Evolutionary conservation across 2,888 invertebrate genomes (phyloP), one percentile per base, ranked within the genome.

Genomic region (Phoenoteleia sp.): DNA sequence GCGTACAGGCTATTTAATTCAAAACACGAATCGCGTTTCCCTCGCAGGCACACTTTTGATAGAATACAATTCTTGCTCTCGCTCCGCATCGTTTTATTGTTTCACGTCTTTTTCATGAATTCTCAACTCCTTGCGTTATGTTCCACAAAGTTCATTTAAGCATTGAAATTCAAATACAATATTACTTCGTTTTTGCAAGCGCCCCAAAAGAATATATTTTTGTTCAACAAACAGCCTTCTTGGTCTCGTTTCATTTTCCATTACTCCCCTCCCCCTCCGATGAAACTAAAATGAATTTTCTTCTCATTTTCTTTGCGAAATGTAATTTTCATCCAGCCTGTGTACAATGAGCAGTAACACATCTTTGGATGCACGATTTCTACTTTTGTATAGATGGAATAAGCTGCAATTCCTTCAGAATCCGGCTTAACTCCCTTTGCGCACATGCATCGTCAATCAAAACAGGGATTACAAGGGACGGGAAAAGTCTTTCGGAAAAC

Each of bases 131-230:
- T 58, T 27, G 67, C 4, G 66, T 69, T 66, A 60, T 72, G 39
- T 42, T 74, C 72, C 27, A 36, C 69, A 69, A 75, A 71, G 62
- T 75, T 75, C 62, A 75, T 75, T 75, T 71, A 29, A 54, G 33
- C 76, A 82, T 82, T 82, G 75, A 58, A 76, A 82, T 82, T 76
- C 58, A 58, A 62, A 82, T 76, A 64, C 71, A 76, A 76, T 71
- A 82, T 82, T 71, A 76, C 60, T n/a, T 36, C 54, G 33, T 36
- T 69, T 69, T 54, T 69, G 60, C 54, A 25, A 7, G 25, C 36
- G 47, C 33, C 27, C 23, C 39, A 58, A 66, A 66, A 74, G 66
- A 56, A 80, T 64, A 42, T 54, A 72, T 72, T 72, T 80, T 39
- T 39, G 39, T 69, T 69, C 52, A 67, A 15, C 52, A 19, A 9